A percentile compares a stretch with the other conserved stretches of the same genome.
These are phyloP conservation scores for Eugnorisma glareosa DNA, from an alignment of 2,888 invertebrate genomes.

Conservation along the genomic window DNA sequence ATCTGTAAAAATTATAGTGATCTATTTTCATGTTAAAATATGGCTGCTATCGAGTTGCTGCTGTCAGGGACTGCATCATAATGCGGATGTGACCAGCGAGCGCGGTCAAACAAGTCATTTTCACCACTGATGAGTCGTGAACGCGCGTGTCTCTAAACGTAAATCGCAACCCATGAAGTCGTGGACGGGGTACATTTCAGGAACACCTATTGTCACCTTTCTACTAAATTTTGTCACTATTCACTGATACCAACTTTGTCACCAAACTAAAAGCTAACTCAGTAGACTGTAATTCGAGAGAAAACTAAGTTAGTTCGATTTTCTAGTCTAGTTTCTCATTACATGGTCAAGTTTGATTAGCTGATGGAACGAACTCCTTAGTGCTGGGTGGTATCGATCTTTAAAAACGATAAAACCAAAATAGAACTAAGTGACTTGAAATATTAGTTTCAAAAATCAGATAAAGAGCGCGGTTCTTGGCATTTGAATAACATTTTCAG, in stretches of 20 bases:
- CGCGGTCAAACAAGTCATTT: neutral
- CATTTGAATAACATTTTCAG: neutral
- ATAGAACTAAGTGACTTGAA: neutral
- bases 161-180: neutral
- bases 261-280: slow-evolving; percentile 18
- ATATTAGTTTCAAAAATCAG: neutral
- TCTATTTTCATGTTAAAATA: neutral
- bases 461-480: neutral
- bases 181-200: neutral
- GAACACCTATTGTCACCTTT: neutral
- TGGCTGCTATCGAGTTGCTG: neutral
- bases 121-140: neutral
- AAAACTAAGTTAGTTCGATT: slow-evolving; percentile 30
- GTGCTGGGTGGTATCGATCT: neutral
- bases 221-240: neutral
- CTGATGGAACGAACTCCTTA: neutral
- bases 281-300: slow-evolving; percentile 49
- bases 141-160: neutral
- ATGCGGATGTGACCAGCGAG: neutral
- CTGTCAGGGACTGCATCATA: neutral
- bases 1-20: neutral
- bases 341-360: neutral
- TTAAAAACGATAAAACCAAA: neutral
- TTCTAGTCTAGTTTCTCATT: slow-evolving; percentile 22
- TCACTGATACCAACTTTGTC: neutral